These are phyloP conservation scores for Encarsia formosa DNA, from an alignment of 2,888 invertebrate genomes.

Conservation along the genomic window DNA sequence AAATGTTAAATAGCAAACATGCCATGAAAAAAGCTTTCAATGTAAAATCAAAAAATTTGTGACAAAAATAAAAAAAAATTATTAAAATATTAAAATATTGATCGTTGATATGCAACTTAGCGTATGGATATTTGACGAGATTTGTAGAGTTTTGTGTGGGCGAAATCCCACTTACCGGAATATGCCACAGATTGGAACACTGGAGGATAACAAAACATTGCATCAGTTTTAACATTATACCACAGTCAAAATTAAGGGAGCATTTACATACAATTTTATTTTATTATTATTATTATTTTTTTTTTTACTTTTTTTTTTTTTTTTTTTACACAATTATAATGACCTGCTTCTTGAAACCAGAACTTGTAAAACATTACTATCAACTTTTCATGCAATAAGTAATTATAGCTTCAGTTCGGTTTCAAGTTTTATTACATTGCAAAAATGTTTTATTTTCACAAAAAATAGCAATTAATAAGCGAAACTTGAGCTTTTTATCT, in stretches of 20 bases:
- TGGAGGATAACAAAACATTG: slow-evolving; percentile 57
- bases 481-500: no score
- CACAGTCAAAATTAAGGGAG: slow-evolving; percentile 24
- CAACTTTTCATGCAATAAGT: no score
- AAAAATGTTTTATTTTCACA: no score
- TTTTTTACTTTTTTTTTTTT: no score
- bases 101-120: slow-evolving; percentile 42
- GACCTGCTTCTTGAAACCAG: no score
- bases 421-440: no score
- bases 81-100: slow-evolving; percentile 34
- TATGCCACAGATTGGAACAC: slow-evolving; percentile 96
- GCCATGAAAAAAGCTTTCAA: slow-evolving; percentile 17
- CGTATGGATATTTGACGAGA: slow-evolving; percentile 44
- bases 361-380: no score
- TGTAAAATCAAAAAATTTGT: slow-evolving; percentile 1
- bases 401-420: no score
- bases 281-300: no score
- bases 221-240: slow-evolving; percentile 44
- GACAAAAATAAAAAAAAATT: slow-evolving; percentile 8
- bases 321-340: no score
- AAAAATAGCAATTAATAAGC: no score
- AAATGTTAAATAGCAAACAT: slow-evolving; percentile 23
- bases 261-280: no score
- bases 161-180: slow-evolving; percentile 78
- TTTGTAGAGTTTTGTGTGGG: slow-evolving; percentile 47